These are phyloP conservation scores for Drosophila tanythrix DNA, from an alignment of 2,888 invertebrate genomes.

Conservation along the genomic window DNA sequence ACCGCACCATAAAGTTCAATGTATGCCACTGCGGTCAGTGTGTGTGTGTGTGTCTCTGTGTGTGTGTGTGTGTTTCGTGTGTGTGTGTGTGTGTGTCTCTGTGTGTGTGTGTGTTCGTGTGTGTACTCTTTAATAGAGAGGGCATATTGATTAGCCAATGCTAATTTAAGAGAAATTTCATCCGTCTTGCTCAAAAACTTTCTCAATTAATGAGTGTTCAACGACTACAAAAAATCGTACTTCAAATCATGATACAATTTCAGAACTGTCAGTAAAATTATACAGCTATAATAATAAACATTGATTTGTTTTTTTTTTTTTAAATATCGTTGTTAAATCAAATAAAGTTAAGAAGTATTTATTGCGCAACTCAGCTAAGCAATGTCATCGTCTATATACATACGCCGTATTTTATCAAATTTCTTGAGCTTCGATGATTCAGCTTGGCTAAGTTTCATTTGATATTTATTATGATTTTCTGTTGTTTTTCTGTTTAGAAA, in stretches of 20 bases:
- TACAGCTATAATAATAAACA: not conserved
- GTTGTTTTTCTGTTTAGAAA: not conserved
- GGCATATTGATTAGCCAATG: conserved; percentile 21
- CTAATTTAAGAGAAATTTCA: not conserved
- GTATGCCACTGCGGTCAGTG: conserved; percentile 57
- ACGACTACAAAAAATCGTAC: not conserved
- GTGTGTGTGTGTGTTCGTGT: conserved; percentile 2
- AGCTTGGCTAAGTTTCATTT: not conserved
- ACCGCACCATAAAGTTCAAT: conserved; percentile 65
- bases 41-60: not conserved
- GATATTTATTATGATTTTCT: not conserved
- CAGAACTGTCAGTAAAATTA: not conserved
- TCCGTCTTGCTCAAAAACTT: not conserved
- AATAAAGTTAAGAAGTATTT: not conserved
- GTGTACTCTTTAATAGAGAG: conserved; percentile 9
- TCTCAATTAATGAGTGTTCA: not conserved
- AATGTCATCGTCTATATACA: not conserved
- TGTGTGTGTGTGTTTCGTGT: not conserved
- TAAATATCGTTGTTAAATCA: not conserved
- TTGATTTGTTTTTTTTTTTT: not conserved
- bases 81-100: not conserved
- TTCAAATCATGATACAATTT: not conserved
- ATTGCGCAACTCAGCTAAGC: not conserved
- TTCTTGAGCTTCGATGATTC: not conserved
- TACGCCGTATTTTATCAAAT: not conserved